Base-by-base conservation (phyloP, 2,113 vertebrate species). In the Parotia lawesii region DNA sequence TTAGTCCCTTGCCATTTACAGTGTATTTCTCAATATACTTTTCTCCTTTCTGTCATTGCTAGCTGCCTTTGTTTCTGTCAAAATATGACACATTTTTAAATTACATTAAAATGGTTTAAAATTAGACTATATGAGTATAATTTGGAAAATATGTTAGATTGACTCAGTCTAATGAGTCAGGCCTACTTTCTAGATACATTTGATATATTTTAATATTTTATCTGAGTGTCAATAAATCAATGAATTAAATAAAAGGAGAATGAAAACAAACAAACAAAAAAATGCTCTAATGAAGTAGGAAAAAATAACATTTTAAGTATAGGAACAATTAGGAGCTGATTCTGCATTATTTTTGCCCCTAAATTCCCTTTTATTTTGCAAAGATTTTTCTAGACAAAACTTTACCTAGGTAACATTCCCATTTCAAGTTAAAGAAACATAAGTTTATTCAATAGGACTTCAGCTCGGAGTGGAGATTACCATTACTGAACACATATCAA, bases 71-170 rank as follows among this genome's bases (percentile, higher is more conserved):
- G 42, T 77, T 85, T 10, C 82, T 93, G 45, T 70, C 76, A 81
- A 87, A 96, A 75, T 71, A 54, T 40, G 77, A 92, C 94, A 93
- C 40, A n/a, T 73, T 88, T 90, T 57, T 0, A 94, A 90, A 89
- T 85, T 54, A 69, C 23, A 62, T 82, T 82, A 12, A 92, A 90
- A 89, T 72, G 33, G 8, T 89, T 94, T 92, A 76, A 95, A 95
- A 93, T 90, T 94, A 82, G 79, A 58, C 80, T 89, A 44, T 72
- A n/a, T 53, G 12, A 66, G 35, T 60, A 48, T 90, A 82, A 85
- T 93, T 90, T 95, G 22, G 44, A 90, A 90, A 95, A 89, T 25
- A 67, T 66, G 58, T 73, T 90, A 54, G 14, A 87, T 57, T 88
- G 71, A 78, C 42, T 75, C 53, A 85, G 45, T 38, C 76, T 87